Conservation (phyloP, 2,797 vertebrate species). For the Rhinichthys osculus region DNA sequence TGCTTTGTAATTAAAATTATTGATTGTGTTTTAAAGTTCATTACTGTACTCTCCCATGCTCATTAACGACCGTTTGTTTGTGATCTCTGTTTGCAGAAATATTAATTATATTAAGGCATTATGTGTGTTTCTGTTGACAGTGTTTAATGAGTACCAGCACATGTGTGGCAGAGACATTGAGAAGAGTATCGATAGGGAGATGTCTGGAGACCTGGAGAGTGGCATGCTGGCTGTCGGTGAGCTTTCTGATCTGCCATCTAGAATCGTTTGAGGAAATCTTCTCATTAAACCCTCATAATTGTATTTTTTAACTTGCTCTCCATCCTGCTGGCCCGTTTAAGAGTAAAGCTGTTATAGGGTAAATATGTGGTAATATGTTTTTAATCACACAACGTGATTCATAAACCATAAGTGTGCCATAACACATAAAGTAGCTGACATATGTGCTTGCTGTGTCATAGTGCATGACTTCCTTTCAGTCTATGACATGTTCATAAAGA, state of each 20-base stretch:
- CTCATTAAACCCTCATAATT: slow-evolving; percentile 42
- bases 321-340: slow-evolving; percentile 71
- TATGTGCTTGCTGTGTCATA: slow-evolving; percentile 27
- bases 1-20: not conserved
- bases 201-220: slow-evolving; percentile 95
- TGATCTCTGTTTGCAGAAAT: not conserved
- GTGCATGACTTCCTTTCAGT: slow-evolving; percentile 28
- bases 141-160: slow-evolving; percentile 93
- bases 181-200: slow-evolving; percentile 92
- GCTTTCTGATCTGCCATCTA: slow-evolving; percentile 57
- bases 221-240: slow-evolving; percentile 97
- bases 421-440: not conserved
- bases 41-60: not conserved
- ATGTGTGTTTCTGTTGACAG: slow-evolving; percentile 70
- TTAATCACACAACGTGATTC: slow-evolving; percentile 21
- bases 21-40: not conserved
- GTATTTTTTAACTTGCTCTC: slow-evolving; percentile 53
- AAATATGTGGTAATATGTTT: slow-evolving; percentile 36
- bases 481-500: not conserved
- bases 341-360: slow-evolving; percentile 71
- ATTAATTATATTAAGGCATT: not conserved
- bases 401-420: slow-evolving; percentile 24
- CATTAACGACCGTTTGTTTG: slow-evolving; percentile 33
- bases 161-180: slow-evolving; percentile 95
- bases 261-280: not conserved